Conservation (phyloP, 2,113 vertebrate genomes). For the Gobiocypris rarus region DNA sequence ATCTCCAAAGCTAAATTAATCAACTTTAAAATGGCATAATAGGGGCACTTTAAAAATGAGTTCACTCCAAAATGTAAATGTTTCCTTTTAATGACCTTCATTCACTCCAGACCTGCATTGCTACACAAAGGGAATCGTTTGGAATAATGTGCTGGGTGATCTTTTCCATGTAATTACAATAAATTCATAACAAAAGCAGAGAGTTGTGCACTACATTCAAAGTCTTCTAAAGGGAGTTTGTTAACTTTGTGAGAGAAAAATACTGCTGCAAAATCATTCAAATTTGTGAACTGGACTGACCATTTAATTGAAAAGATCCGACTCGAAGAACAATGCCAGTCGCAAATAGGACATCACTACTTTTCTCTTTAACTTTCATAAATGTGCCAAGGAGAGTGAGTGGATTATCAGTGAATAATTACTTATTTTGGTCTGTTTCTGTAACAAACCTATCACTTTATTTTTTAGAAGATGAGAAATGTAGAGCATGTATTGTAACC, state of each 20-base stretch:
- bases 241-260: neutral
- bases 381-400: neutral
- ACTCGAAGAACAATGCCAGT: neutral
- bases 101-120: neutral
- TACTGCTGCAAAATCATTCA: neutral
- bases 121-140: neutral
- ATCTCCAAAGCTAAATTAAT: no score
- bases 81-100: neutral
- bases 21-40: no score
- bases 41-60: no score
- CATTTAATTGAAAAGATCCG: neutral
- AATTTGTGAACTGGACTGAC: neutral
- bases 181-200: no score
- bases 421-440: neutral
- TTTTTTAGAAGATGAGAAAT: neutral
- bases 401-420: neutral
- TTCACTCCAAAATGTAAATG: neutral
- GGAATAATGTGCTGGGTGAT: neutral
- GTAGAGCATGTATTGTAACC: neutral
- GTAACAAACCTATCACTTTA: neutral
- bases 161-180: neutral
- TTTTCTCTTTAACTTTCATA: neutral
- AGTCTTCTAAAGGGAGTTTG: neutral
- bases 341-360: neutral
- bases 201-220: neutral